A percentile compares a stretch with the other conserved stretches of the same genome.
These are phyloP conservation scores for Cephus rjabovi DNA, from an alignment of 2,888 invertebrate species.

Conservation along the genomic window DNA sequence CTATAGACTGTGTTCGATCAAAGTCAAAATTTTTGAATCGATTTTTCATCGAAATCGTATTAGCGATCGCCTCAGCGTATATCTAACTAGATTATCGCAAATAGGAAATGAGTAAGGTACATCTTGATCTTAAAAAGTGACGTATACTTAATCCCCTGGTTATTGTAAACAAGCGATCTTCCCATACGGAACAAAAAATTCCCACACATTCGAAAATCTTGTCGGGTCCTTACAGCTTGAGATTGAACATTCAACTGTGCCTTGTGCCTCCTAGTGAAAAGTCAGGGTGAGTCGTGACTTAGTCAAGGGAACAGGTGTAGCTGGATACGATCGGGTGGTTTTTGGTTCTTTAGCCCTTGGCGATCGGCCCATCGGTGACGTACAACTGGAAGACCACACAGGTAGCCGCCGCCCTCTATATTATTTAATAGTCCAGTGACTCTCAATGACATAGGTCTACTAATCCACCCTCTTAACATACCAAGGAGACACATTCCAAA, in stretches of 20 bases:
- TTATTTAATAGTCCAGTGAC: conserved; percentile 25
- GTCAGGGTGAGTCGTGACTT: background rate
- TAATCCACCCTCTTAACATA: conserved; percentile 6
- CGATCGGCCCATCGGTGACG: conserved; percentile 9
- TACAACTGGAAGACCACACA: conserved; percentile 17
- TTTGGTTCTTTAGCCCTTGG: conserved; percentile 21
- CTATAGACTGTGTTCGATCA: background rate
- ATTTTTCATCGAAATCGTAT: background rate
- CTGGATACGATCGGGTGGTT: conserved; percentile 22
- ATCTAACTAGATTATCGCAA: background rate
- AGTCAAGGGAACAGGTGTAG: conserved; percentile 19
- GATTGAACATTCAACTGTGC: background rate
- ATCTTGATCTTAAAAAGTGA: background rate
- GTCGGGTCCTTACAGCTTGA: background rate
- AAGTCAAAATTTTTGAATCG: background rate
- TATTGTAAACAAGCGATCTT: background rate
- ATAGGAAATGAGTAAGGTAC: background rate
- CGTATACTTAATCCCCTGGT: background rate
- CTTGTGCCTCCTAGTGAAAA: background rate
- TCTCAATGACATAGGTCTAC: conserved; percentile 14
- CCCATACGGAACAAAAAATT: background rate
- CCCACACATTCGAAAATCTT: background rate
- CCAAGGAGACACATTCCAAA: background rate
- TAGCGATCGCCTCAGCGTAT: background rate
- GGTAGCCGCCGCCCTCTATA: conserved; percentile 19